These are phyloP conservation scores for Taxidea taxus DNA, from an alignment of 2,113 vertebrate species.

Conservation along the genomic window DNA sequence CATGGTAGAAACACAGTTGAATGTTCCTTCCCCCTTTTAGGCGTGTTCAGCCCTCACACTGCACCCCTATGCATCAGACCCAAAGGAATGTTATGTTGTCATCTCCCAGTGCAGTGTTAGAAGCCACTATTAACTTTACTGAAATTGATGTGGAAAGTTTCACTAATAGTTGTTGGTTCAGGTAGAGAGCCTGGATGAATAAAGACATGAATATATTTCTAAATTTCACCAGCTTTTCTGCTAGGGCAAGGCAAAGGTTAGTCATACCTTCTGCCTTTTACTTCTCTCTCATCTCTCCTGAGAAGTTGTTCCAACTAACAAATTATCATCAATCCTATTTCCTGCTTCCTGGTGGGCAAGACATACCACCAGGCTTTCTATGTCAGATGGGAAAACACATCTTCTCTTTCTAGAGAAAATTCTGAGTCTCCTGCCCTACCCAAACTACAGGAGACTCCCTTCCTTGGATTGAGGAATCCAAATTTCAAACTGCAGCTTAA, in stretches of 20 bases:
- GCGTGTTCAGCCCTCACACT: not conserved
- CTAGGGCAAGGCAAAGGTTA: slow-evolving; percentile 25
- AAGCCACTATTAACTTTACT: slow-evolving; percentile 66
- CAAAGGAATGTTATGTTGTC: slow-evolving; percentile 64
- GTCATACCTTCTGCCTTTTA: not conserved
- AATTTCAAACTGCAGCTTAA: not conserved
- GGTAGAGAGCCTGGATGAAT: slow-evolving; percentile 58
- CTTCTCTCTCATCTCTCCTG: not conserved
- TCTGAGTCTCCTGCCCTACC: not conserved
- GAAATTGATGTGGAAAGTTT: slow-evolving; percentile 74
- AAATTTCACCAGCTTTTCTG: slow-evolving; percentile 54
- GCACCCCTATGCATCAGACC: slow-evolving; percentile 5
- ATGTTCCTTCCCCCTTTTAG: not conserved
- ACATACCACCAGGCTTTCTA: not conserved
- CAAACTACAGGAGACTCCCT: not conserved
- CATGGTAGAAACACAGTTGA: fast-evolving
- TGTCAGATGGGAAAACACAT: not conserved
- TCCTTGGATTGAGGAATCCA: not conserved
- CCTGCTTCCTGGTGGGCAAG: not conserved
- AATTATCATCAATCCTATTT: not conserved
- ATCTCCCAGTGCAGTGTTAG: slow-evolving; percentile 35
- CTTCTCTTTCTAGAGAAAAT: not conserved
- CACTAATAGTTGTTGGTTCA: slow-evolving; percentile 60
- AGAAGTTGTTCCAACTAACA: slow-evolving; percentile 13
- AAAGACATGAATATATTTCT: slow-evolving; percentile 59